Base-by-base conservation (phyloP, 2,113 vertebrate genomes). In the Poeciliopsis occidentalis region DNA sequence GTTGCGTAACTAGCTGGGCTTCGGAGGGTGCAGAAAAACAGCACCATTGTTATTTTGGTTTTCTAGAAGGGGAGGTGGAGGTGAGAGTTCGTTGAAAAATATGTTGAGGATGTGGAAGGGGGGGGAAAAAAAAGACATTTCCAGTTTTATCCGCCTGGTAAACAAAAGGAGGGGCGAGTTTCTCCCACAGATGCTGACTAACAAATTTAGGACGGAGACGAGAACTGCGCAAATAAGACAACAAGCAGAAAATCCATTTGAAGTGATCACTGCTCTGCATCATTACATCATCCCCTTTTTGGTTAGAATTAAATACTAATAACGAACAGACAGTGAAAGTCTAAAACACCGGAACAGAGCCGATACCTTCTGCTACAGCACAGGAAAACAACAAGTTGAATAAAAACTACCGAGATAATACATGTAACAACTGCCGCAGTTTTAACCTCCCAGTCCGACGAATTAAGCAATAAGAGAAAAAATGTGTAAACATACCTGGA, bases 401-500 rank as follows among this genome's bases (percentile, higher is more conserved):
- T 12, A 78, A 57, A 73, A 73, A 44, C 8, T 1, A 31, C 51
- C 51, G 7, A 8, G 10, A 57, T 24, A 54, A 54, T 8, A 54
- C 22, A 8, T 8, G 51, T 8, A 54, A 54, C 51, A 54, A 2
- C 37, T 22, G 24, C n/a, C 6, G 27, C 6, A 63, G 19, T 19
- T 17, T 4, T 12, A 29, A 27, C 13, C n/a, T 27, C 44, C 1
- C 64, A 12, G 12, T 37, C 26, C 11, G 24, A 32, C 44, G 13
- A 63, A 12, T 10, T 41, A 15, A 57, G n/a, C 2, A 41, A 6
- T 12, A 12, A 65, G 29, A 31, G 17, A 17, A 31, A n/a, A 24
- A 29, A 10, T 26, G 17, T 61, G 2, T 6, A 1, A 22, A 29
- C 15, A 85, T 93, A 93, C 92, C 92, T 90, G 89, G 79, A 73